phyloP scores from a whole-genome alignment of 2,113 vertebrate genomes.

The Petrocephalus microphthalmus region DNA sequence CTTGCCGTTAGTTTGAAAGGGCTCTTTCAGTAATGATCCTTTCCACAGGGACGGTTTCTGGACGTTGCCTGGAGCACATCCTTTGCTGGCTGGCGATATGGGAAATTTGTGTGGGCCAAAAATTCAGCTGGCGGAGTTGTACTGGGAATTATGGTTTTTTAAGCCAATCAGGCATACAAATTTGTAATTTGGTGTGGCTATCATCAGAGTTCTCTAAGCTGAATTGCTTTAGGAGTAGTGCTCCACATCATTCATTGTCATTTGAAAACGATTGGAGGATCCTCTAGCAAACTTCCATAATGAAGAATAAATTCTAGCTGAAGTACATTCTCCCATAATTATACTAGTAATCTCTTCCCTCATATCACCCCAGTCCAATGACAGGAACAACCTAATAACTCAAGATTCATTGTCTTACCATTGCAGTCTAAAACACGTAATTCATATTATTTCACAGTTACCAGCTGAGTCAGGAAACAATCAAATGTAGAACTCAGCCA shows the following conservation, averaged over 20 bases:
- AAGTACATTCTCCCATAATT: neutral
- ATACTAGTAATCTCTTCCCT: neutral
- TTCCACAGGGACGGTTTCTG: neutral
- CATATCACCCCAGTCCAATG: neutral
- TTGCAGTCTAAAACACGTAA: neutral
- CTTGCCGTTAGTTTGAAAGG: neutral
- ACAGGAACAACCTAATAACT: neutral
- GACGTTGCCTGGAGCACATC: neutral
- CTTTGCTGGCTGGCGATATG: neutral
- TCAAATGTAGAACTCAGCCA: neutral
- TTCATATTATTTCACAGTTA: neutral
- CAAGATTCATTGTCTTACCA: neutral
- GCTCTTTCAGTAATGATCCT: constrained; percentile 6
- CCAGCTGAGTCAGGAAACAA: neutral
- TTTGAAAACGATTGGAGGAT: neutral
- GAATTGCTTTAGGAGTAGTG: neutral
- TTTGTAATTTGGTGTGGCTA: neutral
- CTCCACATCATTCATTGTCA: neutral
- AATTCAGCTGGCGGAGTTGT: neutral
- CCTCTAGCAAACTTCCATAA: neutral
- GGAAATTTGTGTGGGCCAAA: neutral
- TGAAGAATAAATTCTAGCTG: neutral
- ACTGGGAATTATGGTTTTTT: neutral
- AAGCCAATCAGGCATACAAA: neutral
- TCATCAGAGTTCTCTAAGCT: neutral